Base-by-base conservation (phyloP, 2,888 invertebrate genomes). In the Zootermopsis nevadensis region DNA sequence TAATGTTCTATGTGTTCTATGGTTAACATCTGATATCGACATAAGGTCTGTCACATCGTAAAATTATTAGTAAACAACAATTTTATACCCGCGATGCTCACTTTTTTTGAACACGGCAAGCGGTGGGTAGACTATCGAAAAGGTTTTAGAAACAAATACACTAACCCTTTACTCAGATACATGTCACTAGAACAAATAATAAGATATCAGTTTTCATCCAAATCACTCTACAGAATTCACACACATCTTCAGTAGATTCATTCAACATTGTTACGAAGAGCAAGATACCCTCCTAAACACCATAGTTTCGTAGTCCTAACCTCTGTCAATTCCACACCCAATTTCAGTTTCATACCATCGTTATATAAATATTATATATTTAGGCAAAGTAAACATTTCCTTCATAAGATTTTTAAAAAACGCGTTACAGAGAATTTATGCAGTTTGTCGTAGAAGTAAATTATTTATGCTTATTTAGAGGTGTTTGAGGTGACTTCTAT, bases 21-120 rank as follows among this genome's bases (percentile, higher is more conserved):
- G 38, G 38, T 42, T 38, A n/a, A 74, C 38, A 35, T 38, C 22
- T 38, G n/a, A 74, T 74, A 38, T 24, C 38, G 24, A 74, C 38
- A 74, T 74, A 38, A 74, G 74, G 38, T 74, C 74, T 84, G 84
- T 84, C 84, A 84, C 81, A 79, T 79, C 76, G 79, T 77, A 77
- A 83, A 84, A 84, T 81, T 80, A 84, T 83, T 80, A 83, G 84
- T 84, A 84, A 83, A 84, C 84, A 84, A 84, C 84, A 83, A 82
- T 83, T 74, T 79, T 77, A 82, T 66, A 80, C 83, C 60, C 81
- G 80, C 85, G 85, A 85, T 85, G 85, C 82, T 85, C 85, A 85
- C 79, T 79, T 79, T 82, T 84, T 85, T 85, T 83, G 67, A 82
- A 81, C 82, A 82, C 76, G 82, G 82, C 80, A 83, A 83, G 85